These are phyloP conservation scores for Nomada flava DNA, from an alignment of 2,888 invertebrate genomes.

Conservation along the genomic window DNA sequence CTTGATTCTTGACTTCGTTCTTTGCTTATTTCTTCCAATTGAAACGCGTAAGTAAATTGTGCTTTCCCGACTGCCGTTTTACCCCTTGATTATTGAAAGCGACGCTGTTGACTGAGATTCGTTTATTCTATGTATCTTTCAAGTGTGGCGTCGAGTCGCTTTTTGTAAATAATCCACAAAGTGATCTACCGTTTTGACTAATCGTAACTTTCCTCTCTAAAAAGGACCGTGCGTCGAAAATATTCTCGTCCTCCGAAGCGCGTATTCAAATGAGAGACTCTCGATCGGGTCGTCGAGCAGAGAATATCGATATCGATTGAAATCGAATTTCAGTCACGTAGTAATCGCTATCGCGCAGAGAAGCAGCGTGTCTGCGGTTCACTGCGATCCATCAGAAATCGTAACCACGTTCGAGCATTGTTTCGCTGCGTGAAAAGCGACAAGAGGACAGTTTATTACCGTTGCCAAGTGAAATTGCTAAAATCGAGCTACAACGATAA, in stretches of 20 bases:
- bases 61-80: slow-evolving; percentile 61
- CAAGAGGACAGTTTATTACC: slow-evolving; percentile 5
- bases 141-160: neutral
- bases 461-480: neutral
- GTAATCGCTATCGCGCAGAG: neutral
- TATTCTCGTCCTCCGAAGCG: slow-evolving; percentile 2
- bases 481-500: slow-evolving; percentile 13
- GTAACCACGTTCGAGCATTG: neutral
- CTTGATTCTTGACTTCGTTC: neutral
- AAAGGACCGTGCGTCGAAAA: neutral
- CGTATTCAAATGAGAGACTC: neutral
- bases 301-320: neutral
- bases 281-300: neutral
- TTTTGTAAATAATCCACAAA: neutral
- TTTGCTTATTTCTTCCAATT: slow-evolving; percentile 26
- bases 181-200: neutral
- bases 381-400: neutral
- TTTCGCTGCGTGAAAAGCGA: neutral
- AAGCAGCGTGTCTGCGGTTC: neutral
- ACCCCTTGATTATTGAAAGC: slow-evolving; percentile 12
- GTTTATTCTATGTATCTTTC: neutral
- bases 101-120: neutral
- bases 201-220: neutral
- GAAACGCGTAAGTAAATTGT: slow-evolving; percentile 45
- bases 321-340: neutral